Percentiles rank a stretch among this genome's conserved stretches.
These are phyloP conservation scores for Pandemis cinnamomeana DNA, from an alignment of 2,888 invertebrate genomes.

Conservation along the genomic window DNA sequence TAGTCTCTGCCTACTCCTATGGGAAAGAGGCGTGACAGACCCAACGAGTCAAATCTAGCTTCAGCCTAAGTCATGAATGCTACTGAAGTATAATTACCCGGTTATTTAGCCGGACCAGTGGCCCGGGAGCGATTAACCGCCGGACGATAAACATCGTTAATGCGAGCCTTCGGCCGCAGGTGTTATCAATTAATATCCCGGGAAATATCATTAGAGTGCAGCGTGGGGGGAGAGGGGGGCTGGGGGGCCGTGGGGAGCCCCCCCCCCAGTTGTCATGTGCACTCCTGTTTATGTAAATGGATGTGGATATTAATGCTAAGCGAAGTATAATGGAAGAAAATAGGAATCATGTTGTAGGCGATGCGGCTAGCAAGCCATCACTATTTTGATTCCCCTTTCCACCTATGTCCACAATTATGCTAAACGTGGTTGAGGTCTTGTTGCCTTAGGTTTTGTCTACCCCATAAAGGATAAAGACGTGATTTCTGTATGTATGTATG, in stretches of 20 bases:
- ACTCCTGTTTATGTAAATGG: constrained; percentile 52
- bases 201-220: constrained; percentile 54
- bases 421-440: no score
- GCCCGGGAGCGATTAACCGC: constrained; percentile 71
- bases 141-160: constrained; percentile 73
- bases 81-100: constrained; percentile 47
- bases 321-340: constrained; percentile 9
- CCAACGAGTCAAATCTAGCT: background rate
- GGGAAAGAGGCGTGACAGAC: background rate
- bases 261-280: constrained; percentile 38
- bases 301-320: constrained; percentile 37
- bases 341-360: background rate
- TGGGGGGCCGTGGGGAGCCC: constrained; percentile 42
- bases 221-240: constrained; percentile 42
- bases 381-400: no score
- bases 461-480: no score
- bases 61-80: constrained; percentile 27
- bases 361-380: no score
- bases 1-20: no score
- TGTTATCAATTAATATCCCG: constrained; percentile 71
- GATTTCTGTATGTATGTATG: no score
- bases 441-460: no score
- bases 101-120: constrained; percentile 67
- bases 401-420: no score
- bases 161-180: constrained; percentile 77